These are phyloP conservation scores for Poecilia velifera DNA, from an alignment of 2,797 vertebrate species.

Conservation along the genomic window DNA sequence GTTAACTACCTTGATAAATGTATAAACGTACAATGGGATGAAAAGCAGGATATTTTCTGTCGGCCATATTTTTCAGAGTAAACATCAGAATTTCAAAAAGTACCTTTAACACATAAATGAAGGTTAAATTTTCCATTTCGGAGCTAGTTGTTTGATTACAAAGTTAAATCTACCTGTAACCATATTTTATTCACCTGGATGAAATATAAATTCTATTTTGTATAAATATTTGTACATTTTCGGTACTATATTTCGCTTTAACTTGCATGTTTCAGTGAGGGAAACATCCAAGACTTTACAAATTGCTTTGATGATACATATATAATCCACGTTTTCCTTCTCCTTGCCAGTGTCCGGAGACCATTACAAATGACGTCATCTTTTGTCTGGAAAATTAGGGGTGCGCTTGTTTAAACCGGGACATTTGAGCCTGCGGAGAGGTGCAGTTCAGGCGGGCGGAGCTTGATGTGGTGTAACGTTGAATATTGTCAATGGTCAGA, in stretches of 20 bases:
- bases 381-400: conserved; percentile 53
- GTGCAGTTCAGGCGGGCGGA: conserved; percentile 20
- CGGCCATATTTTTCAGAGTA: not conserved
- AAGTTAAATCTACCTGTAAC: not conserved
- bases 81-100: not conserved
- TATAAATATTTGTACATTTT: not conserved
- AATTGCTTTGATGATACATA: not conserved
- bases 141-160: not conserved
- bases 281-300: not conserved
- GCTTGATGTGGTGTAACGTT: conserved; percentile 9
- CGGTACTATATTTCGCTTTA: not conserved
- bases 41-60: not conserved
- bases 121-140: not conserved
- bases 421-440: accelerated
- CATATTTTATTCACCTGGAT: not conserved
- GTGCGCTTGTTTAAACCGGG: conserved; percentile 16
- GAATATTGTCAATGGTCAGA: not conserved
- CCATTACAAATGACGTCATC: conserved; percentile 57
- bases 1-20: not conserved
- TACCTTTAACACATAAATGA: not conserved
- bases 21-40: not conserved
- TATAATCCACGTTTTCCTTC: not conserved
- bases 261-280: not conserved
- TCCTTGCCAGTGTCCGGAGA: not conserved
- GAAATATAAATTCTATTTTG: not conserved